A percentile compares a stretch with the other conserved stretches of the same genome.
Conservation (phyloP, 2,113 vertebrate genomes). For the Sminthopsis crassicaudata region DNA sequence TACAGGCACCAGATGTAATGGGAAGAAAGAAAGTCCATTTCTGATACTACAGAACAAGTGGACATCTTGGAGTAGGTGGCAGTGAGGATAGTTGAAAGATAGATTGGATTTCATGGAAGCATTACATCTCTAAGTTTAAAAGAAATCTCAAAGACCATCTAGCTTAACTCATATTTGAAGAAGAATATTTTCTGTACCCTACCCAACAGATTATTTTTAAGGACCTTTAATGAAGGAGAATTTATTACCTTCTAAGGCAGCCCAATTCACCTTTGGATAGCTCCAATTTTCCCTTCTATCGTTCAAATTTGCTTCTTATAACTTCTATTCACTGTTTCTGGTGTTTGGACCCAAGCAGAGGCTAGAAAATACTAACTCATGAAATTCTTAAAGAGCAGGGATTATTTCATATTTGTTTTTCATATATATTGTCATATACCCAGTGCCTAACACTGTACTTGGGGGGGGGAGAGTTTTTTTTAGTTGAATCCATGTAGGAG, state of each 20-base stretch:
- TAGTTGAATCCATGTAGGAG: background rate
- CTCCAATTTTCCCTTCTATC: background rate
- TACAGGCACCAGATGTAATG: background rate
- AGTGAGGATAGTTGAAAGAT: background rate
- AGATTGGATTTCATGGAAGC: background rate
- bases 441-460: background rate
- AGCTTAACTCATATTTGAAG: background rate
- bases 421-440: background rate
- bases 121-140: background rate
- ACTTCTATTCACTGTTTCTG: background rate
- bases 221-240: background rate
- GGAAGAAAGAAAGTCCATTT: background rate
- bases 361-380: background rate
- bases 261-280: background rate
- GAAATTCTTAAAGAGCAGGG: background rate
- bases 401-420: background rate
- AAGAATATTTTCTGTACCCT: background rate
- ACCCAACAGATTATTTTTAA: background rate
- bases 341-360: background rate
- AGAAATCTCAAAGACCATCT: background rate
- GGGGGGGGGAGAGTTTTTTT: too few relatives aligned
- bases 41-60: background rate
- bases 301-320: background rate
- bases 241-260: background rate
- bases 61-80: background rate